Percentiles rank a stretch among this genome's conserved stretches.
Evolutionary conservation across 2,113 vertebrate genomes (phyloP).

Genomic region (Amazona vittata): DNA sequence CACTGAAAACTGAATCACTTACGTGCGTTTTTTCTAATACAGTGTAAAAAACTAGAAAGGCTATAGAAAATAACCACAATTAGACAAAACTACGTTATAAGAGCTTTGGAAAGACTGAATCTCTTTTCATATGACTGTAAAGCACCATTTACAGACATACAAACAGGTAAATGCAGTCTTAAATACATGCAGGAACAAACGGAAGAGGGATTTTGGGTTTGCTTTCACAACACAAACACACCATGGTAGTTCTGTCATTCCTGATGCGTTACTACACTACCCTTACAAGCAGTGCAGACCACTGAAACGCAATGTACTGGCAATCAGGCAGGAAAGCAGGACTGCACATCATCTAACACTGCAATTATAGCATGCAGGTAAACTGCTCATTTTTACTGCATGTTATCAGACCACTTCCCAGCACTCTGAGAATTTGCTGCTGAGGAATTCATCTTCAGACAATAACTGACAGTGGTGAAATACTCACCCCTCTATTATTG

Average conservation of each 20-base stretch:
- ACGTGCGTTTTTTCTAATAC: not conserved
- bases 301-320: not conserved
- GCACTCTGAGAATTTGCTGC: not conserved
- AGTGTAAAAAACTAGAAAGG: not conserved
- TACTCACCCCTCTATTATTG: not conserved
- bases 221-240: not conserved
- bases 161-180: not conserved
- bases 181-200: not conserved
- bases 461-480: not conserved
- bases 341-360: not conserved
- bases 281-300: not conserved
- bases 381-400: not conserved
- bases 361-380: not conserved
- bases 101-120: not conserved
- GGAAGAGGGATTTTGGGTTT: not conserved
- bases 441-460: not conserved
- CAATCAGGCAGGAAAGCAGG: not conserved
- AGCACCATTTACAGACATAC: not conserved
- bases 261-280: not conserved
- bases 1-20: constrained; percentile 21
- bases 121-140: not conserved
- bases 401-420: not conserved
- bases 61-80: not conserved
- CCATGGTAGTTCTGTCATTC: not conserved
- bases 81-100: not conserved